Conservation (phyloP, 30 jellyfish, hydroid and myxozoan genomes). For the Haliclystus octoradiatus region DNA sequence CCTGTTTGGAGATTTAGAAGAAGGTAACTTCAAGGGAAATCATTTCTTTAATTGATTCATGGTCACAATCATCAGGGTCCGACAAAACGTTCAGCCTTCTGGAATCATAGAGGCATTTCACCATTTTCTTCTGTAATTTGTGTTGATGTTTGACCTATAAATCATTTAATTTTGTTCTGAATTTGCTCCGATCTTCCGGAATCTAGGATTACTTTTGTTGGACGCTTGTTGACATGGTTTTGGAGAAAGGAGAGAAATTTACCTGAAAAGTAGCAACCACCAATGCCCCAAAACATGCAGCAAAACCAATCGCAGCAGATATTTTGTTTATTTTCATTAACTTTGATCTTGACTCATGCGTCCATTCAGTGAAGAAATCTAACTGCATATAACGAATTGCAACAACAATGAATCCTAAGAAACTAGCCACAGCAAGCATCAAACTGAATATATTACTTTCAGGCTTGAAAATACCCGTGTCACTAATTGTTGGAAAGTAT, state of each 20-base stretch:
- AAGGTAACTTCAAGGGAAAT: no score
- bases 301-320: slow-evolving; percentile 40
- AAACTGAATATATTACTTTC: slow-evolving; percentile 73
- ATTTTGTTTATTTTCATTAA: slow-evolving; percentile 26
- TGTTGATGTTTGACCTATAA: no score
- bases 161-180: no score
- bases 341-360: slow-evolving; percentile 32
- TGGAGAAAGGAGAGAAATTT: not conserved
- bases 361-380: slow-evolving; percentile 33
- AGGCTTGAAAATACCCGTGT: slow-evolving; percentile 79
- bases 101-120: no score
- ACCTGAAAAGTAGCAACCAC: slow-evolving; percentile 88
- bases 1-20: no score
- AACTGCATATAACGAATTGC: slow-evolving; percentile 50
- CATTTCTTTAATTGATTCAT: no score
- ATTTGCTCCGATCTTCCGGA: no score
- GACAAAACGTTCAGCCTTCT: no score
- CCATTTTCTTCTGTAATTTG: no score
- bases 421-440: slow-evolving; percentile 56
- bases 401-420: slow-evolving; percentile 43
- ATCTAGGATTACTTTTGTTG: no score
- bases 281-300: slow-evolving; percentile 68
- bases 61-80: no score
- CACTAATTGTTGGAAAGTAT: slow-evolving; percentile 75
- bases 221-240: no score